Base-by-base conservation (phyloP, 2,797 vertebrate genomes). In the Salmo trutta region DNA sequence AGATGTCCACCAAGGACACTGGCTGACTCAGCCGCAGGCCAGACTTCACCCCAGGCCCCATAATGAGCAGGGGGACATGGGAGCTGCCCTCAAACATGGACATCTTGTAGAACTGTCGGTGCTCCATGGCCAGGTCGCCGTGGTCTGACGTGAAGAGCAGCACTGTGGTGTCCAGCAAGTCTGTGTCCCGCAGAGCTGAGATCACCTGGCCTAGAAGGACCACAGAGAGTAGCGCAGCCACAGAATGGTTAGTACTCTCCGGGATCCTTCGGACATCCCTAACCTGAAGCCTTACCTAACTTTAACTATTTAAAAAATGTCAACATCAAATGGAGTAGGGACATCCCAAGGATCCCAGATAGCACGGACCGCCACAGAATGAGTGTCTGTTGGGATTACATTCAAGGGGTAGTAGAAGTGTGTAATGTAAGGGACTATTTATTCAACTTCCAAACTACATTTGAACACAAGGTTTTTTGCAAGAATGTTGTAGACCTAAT, bases 51-150 rank as follows among this genome's bases (percentile, higher is more conserved):
- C 92, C 91, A 1, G 97, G 96, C 0, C 98, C 98, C 95, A 95
- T 96, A 71, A 97, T 85, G 78, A 98, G 68, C 74, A 99, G 93
- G 6, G 98, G 97, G 79, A 99, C 83, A 27, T 97, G 98, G n/a
- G 95, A 94, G 70, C 98, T 99, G 80, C 96, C 97, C 90, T 99
- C 97, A 78, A 97, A 99, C 98, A 99, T 98, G 64, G 98, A 99
- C 98, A 99, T 99, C 93, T 99, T 99, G 83, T 99, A 99, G 91
- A 98, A 99, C 91, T 99, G 98, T 24, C 95, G 94, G 89, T 99
- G 98, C 62, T 99, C 98, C 97, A 99, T 99, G 56, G 98, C 97
- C 54, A 99, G 89, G 73, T 99, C 98, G 19, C 97, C 98, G 0
- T 99, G 98, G 89, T 99, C 98, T 1, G 97, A 94, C 0, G 96